phyloP scores from a whole-genome alignment of 1,140 invertebrate species.

The Physella acuta region DNA sequence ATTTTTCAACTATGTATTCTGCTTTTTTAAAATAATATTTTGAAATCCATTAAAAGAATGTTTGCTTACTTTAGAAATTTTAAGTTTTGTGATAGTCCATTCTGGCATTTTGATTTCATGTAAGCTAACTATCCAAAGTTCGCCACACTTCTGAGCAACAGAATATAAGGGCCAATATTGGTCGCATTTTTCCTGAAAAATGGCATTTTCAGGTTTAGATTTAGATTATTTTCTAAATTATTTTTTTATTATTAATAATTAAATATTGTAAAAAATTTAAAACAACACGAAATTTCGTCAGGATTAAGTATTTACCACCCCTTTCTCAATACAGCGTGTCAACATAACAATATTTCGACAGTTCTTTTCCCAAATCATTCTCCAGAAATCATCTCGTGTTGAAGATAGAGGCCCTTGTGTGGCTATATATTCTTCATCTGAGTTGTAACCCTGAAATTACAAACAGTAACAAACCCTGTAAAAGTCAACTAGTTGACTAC shows the following conservation, averaged over 20 bases:
- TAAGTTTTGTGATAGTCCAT: slow-evolving; percentile 93
- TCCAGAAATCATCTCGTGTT: slow-evolving; percentile 79
- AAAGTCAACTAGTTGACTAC: too few relatives aligned
- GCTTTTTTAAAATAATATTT: too few relatives aligned
- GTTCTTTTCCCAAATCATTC: slow-evolving; percentile 81
- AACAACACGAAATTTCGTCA: background rate
- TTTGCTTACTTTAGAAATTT: slow-evolving; percentile 77
- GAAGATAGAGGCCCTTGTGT: slow-evolving; percentile 75
- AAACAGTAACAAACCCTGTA: too few relatives aligned
- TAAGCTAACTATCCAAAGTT: slow-evolving; percentile 74
- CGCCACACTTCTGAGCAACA: slow-evolving; percentile 92
- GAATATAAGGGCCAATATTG: slow-evolving; percentile 97
- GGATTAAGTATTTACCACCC: slow-evolving; percentile 43
- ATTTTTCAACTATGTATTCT: too few relatives aligned
- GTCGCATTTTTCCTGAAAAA: slow-evolving; percentile 91
- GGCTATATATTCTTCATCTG: slow-evolving; percentile 72
- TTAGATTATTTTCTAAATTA: too few relatives aligned
- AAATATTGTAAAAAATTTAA: background rate
- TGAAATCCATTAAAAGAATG: background rate
- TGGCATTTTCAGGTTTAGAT: too few relatives aligned
- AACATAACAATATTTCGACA: slow-evolving; percentile 78
- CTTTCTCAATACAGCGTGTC: slow-evolving; percentile 67
- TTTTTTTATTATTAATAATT: background rate
- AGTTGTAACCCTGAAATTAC: slow-evolving; percentile 89
- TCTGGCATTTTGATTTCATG: slow-evolving; percentile 89